Percentiles rank a stretch among this genome's conserved stretches.
Evolutionary conservation across 2,888 invertebrate species (phyloP).

Genomic region (Pollenia amentaria): DNA sequence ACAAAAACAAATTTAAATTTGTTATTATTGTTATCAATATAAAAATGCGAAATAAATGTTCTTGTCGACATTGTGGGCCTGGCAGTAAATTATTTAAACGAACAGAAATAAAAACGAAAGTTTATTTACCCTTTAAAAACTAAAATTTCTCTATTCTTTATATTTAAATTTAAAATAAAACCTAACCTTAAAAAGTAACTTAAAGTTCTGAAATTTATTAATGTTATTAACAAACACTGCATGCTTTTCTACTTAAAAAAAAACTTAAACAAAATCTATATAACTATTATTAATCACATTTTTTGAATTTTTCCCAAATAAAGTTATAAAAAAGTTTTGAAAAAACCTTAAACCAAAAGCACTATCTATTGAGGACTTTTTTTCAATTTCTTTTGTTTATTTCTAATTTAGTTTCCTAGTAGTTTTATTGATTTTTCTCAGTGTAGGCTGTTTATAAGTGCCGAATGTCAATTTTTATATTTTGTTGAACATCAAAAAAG

Average conservation of each 20-base stretch:
- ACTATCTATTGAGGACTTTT: slow-evolving; percentile 69
- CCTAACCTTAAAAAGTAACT: no score
- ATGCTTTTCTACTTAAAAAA: slow-evolving; percentile 56
- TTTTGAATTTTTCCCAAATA: slow-evolving; percentile 62
- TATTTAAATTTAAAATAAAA: no score
- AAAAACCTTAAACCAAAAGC: slow-evolving; percentile 41
- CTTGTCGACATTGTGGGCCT: no score
- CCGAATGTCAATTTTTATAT: slow-evolving; percentile 81
- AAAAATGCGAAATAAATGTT: no score
- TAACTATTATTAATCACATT: slow-evolving; percentile 57
- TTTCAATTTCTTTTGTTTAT: slow-evolving; percentile 27
- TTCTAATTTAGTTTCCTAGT: slow-evolving; percentile 34
- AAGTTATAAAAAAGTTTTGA: slow-evolving; percentile 64
- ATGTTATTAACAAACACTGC: slow-evolving; percentile 52
- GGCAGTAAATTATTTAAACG: slow-evolving; percentile 20
- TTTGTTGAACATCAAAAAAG: neutral
- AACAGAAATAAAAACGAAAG: slow-evolving; percentile 16
- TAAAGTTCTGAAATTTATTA: neutral
- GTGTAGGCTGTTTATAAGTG: slow-evolving; percentile 68
- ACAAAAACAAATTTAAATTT: no score
- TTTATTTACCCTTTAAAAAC: slow-evolving; percentile 1
- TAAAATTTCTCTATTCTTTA: neutral
- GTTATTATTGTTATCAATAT: no score
- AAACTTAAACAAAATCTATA: slow-evolving; percentile 15
- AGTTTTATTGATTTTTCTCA: slow-evolving; percentile 65